Evolutionary conservation across 2,888 invertebrate species (phyloP), one percentile per base, ranked within the genome.

Genomic region (Sphaerophoria taeniata): DNA sequence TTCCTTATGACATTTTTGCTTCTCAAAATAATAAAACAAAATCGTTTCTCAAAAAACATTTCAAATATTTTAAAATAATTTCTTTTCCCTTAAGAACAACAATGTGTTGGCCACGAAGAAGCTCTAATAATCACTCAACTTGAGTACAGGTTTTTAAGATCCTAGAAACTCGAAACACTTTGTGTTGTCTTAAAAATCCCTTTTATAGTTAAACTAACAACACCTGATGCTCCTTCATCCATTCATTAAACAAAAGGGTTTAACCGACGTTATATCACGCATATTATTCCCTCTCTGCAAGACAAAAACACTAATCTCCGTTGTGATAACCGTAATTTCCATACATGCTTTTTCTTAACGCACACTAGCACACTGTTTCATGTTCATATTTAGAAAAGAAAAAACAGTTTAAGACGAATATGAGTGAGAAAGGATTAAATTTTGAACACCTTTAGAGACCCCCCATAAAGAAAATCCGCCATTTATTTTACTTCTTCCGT

Each of bases 401-500:
- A 36, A 63, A 63, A 67, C 31, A 49, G 53, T 55, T 6, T 39
- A 69, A 43, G 34, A 83, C n/a, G 14, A 69, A 43, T 24, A 83
- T n/a, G 14, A 43, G 56, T 71, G 60, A 75, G 58, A 55, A 71
- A 69, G 81, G 71, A 75, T 67, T 39, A 67, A 75, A 80, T 60
- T 79, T 79, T 79, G 36, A 72, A 56, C 84, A 75, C 79, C 55
- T 39, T 51, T 61, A 36, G 51, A 36, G 24, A 39, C 43, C 45
- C 16, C 1, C 14, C 16, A 11, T 6, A n/a, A 6, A 31, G 4
- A 12, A 60, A 49, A 36, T 43, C 39, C 34, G 4, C 2, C 31
- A 16, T 39, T 11, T 51, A 12, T 49, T 49, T 55, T 24, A 24
- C 14, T 53, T 36, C 39, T 45, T 45, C 34, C 39, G 24, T 6